These are phyloP conservation scores for Tricholauxania praeusta DNA, from an alignment of 2,888 invertebrate genomes.

Conservation along the genomic window DNA sequence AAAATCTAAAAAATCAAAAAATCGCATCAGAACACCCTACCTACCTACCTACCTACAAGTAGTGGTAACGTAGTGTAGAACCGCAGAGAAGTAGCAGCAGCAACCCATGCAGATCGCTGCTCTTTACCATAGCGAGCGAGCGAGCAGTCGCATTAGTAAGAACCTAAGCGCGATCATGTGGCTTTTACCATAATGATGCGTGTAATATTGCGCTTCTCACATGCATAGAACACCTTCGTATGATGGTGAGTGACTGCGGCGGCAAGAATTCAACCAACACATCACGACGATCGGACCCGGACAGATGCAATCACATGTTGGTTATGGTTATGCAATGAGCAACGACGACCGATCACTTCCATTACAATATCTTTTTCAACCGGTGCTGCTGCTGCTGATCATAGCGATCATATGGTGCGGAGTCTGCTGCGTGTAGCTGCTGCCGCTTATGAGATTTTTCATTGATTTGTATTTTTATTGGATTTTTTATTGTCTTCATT, in stretches of 20 bases:
- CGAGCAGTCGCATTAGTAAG: neutral
- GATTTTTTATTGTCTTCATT: neutral
- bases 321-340: neutral
- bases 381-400: too few species aligned
- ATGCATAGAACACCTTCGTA: neutral
- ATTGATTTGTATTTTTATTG: neutral
- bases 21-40: neutral
- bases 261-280: neutral
- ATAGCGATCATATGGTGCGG: too few species aligned
- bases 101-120: conserved; percentile 10
- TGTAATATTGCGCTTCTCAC: conserved; percentile 53
- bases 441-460: neutral
- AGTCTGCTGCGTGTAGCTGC: neutral
- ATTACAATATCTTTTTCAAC: neutral
- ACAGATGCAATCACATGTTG: conserved; percentile 4
- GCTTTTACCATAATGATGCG: conserved; percentile 60
- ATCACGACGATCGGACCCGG: neutral
- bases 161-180: conserved; percentile 37
- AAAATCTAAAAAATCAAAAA: conserved; percentile 7
- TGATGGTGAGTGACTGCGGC: neutral
- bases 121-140: conserved; percentile 6
- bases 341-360: neutral
- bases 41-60: too few species aligned
- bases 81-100: neutral
- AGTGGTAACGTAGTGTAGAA: neutral